These are phyloP conservation scores for Kryphioiulus occultus DNA, from an alignment of 2,888 invertebrate species.

Conservation along the genomic window DNA sequence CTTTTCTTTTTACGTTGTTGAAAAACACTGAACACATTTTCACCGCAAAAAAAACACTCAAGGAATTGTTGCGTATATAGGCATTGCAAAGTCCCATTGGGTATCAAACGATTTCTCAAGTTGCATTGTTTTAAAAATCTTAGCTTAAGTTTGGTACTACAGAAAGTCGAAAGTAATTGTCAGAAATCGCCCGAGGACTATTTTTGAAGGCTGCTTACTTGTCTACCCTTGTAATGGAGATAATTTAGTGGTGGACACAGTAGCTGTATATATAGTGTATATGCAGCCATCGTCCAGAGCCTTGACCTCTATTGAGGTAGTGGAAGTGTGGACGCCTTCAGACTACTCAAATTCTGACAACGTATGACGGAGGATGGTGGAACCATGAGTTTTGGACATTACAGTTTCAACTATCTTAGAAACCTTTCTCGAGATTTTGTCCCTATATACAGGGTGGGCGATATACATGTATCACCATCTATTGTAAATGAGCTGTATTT, in stretches of 20 bases:
- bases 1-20: too few relatives aligned
- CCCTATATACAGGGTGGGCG: too few relatives aligned
- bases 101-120: background rate
- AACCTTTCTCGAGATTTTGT: too few relatives aligned
- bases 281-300: background rate
- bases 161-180: background rate
- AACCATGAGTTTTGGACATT: too few relatives aligned
- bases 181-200: background rate
- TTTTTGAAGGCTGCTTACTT: background rate
- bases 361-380: too few relatives aligned
- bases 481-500: too few relatives aligned
- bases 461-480: too few relatives aligned
- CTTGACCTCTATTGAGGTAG: background rate
- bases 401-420: too few relatives aligned
- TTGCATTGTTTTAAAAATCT: background rate
- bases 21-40: background rate
- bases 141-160: too few relatives aligned
- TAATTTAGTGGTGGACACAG: background rate
- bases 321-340: background rate
- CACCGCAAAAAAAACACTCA: background rate
- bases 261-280: too few relatives aligned
- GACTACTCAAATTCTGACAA: background rate
- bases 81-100: background rate
- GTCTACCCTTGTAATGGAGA: background rate
- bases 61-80: background rate